Conservation (phyloP, 1,140 invertebrate species). For the Papilio dardanus region DNA sequence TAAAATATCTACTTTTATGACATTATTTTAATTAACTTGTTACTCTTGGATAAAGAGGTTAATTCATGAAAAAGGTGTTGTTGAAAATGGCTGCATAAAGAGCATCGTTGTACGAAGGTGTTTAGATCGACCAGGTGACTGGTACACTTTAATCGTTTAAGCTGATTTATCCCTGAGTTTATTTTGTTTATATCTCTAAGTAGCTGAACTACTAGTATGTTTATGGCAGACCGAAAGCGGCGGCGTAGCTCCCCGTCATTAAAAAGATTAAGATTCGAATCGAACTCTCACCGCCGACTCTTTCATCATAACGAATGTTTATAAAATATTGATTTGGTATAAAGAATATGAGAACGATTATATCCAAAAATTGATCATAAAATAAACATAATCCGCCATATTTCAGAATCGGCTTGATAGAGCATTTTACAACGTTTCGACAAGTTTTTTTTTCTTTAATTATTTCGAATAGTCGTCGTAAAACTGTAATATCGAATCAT, state of each 20-base stretch:
- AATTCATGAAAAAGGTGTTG: too few species aligned
- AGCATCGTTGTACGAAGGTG: too few species aligned
- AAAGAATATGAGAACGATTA: conserved; percentile 31
- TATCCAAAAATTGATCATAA: conserved; percentile 19
- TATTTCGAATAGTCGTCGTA: conserved; percentile 32
- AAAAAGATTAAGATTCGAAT: conserved; percentile 12
- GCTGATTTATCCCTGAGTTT: neutral
- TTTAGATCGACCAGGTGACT: too few species aligned
- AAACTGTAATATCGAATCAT: conserved; percentile 31
- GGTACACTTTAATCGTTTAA: too few species aligned
- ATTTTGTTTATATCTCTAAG: neutral
- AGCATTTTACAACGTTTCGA: conserved; percentile 33
- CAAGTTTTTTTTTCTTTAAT: conserved; percentile 29
- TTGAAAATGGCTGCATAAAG: too few species aligned
- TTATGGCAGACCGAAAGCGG: neutral
- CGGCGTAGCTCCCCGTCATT: neutral
- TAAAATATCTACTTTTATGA: too few species aligned
- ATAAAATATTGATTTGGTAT: conserved; percentile 32
- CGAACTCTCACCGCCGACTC: conserved; percentile 8
- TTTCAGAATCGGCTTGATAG: conserved; percentile 30
- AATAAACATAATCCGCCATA: conserved; percentile 31
- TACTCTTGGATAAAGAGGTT: too few species aligned
- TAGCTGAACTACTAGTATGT: neutral
- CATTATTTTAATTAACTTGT: too few species aligned
- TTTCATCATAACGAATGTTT: conserved; percentile 27